Conservation (phyloP, 2,888 invertebrate species). For the Cephalotes varians region DNA sequence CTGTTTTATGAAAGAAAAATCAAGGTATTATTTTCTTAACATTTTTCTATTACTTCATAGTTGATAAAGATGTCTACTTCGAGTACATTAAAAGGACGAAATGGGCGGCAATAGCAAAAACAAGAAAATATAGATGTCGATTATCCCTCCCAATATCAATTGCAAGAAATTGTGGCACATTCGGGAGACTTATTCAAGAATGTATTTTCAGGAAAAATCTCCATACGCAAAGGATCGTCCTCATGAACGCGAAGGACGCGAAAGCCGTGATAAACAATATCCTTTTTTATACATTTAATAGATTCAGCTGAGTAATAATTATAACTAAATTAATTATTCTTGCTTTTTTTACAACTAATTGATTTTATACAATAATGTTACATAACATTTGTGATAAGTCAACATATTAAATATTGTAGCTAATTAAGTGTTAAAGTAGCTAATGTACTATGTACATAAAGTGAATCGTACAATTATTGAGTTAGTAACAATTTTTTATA, state of each 20-base stretch:
- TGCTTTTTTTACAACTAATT: neutral
- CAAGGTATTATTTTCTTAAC: constrained; percentile 58
- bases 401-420: neutral
- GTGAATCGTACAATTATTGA: constrained; percentile 34
- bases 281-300: constrained; percentile 87
- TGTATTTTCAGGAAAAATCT: constrained; percentile 91
- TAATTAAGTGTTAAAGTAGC: constrained; percentile 34
- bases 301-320: neutral
- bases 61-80: constrained; percentile 81
- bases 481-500: neutral
- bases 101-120: constrained; percentile 79
- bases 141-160: constrained; percentile 64
- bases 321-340: neutral
- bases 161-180: constrained; percentile 58
- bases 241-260: constrained; percentile 92
- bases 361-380: neutral
- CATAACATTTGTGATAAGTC: neutral
- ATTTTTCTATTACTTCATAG: constrained; percentile 76
- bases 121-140: constrained; percentile 79
- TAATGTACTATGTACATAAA: neutral
- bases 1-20: constrained; percentile 1
- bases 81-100: constrained; percentile 82
- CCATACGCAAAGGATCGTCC: constrained; percentile 90
- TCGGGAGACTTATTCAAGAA: constrained; percentile 67
- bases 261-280: constrained; percentile 94